These are phyloP conservation scores for Phoebastria nigripes DNA, from an alignment of 2,797 vertebrate species.

Conservation along the genomic window DNA sequence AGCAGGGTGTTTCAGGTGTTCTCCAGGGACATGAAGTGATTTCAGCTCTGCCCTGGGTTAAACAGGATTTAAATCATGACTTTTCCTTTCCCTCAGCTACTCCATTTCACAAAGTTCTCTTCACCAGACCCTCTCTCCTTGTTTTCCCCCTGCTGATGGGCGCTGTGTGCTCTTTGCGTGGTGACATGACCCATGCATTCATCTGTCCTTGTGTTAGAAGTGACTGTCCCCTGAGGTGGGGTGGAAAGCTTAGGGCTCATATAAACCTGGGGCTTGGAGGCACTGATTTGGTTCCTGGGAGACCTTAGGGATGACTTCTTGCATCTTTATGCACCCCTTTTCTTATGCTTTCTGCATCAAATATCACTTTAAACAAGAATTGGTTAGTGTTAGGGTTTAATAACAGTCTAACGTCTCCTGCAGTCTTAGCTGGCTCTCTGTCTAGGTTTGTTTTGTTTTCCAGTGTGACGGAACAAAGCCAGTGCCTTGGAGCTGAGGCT, in stretches of 20 bases:
- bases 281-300: neutral
- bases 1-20: neutral
- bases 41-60: neutral
- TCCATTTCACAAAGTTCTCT: neutral
- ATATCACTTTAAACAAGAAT: neutral
- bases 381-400: neutral
- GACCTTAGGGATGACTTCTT: neutral
- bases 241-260: neutral
- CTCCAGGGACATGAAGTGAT: neutral
- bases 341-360: neutral
- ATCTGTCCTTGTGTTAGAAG: neutral
- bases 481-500: neutral
- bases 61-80: neutral
- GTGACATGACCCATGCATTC: neutral
- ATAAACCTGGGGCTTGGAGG: neutral
- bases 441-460: neutral
- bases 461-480: neutral
- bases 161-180: accelerated
- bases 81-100: neutral
- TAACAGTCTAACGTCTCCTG: accelerated
- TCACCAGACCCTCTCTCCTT: neutral
- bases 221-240: neutral
- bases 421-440: neutral
- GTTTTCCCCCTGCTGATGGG: neutral
- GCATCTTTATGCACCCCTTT: neutral